phyloP scores from a whole-genome alignment of 2,113 vertebrate species.

The Ginglymostoma cirratum region DNA sequence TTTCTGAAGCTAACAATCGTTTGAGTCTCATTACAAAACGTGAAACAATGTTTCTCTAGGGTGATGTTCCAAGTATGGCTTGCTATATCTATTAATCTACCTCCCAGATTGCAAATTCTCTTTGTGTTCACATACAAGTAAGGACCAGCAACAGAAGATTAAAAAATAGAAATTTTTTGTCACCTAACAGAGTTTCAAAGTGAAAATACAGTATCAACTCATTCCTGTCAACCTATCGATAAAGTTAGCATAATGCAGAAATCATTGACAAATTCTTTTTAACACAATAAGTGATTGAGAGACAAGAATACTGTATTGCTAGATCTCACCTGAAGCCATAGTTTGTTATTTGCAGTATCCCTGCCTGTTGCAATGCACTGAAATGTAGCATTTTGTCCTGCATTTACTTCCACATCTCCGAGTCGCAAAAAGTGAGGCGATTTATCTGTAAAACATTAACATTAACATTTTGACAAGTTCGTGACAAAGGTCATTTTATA shows the following conservation, averaged over 20 bases:
- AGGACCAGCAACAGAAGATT: neutral
- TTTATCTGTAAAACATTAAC: slow-evolving; percentile 68
- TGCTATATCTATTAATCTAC: neutral
- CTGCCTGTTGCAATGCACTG: slow-evolving; percentile 94
- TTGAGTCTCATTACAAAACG: slow-evolving; percentile 21
- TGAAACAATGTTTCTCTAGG: neutral
- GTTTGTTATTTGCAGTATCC: slow-evolving; percentile 85
- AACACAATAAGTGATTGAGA: neutral
- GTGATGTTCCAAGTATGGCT: neutral
- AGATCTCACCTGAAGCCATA: slow-evolving; percentile 90
- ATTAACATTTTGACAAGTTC: neutral
- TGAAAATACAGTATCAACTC: neutral
- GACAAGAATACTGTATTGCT: neutral
- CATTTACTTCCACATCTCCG: slow-evolving; percentile 97
- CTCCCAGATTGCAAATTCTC: neutral
- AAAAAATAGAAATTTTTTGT: too few relatives aligned
- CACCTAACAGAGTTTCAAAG: too few relatives aligned
- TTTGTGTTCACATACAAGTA: neutral
- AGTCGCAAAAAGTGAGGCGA: slow-evolving; percentile 96
- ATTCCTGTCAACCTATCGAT: neutral
- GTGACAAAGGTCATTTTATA: neutral
- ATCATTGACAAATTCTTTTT: neutral
- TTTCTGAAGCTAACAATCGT: slow-evolving; percentile 19
- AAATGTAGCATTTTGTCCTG: slow-evolving; percentile 96
- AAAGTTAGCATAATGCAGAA: neutral